Evolutionary conservation across 2,888 invertebrate species (phyloP).

Genomic region (Drosophila anceps): DNA sequence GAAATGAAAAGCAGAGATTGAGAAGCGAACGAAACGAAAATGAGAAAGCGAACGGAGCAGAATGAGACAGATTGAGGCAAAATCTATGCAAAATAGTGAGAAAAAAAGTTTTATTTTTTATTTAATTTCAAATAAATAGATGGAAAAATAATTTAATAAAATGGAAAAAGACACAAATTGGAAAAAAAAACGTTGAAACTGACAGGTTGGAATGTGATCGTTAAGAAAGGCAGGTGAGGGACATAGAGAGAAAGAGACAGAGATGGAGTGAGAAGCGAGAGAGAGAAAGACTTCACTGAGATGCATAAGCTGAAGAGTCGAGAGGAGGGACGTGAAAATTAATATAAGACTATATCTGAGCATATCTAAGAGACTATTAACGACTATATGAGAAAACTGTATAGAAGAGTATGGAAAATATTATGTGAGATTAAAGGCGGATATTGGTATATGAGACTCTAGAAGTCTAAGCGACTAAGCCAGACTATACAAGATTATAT

Average conservation of each 20-base stretch:
- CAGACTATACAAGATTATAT: no score
- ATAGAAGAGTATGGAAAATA: no score
- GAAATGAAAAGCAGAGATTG: slow-evolving; percentile 56
- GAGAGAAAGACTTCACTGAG: no score
- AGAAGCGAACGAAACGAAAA: slow-evolving; percentile 12
- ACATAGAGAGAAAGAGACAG: neutral
- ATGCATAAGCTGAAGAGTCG: no score
- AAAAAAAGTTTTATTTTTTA: neutral
- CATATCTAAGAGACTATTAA: no score
- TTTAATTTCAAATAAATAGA: slow-evolving; percentile 8
- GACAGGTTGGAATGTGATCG: neutral
- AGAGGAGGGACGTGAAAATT: no score
- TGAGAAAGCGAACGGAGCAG: neutral
- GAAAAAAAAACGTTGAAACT: slow-evolving; percentile 1
- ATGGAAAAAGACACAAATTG: neutral
- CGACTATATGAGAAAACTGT: no score
- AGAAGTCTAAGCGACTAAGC: no score
- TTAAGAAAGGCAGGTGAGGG: neutral
- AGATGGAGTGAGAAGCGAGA: neutral
- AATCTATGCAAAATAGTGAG: neutral
- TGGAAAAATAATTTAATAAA: neutral
- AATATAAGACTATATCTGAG: neutral
- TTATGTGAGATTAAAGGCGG: no score
- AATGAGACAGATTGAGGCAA: neutral
- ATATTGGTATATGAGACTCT: no score